Base-by-base conservation (phyloP, 2,888 invertebrate species). In the Alitta virens region DNA sequence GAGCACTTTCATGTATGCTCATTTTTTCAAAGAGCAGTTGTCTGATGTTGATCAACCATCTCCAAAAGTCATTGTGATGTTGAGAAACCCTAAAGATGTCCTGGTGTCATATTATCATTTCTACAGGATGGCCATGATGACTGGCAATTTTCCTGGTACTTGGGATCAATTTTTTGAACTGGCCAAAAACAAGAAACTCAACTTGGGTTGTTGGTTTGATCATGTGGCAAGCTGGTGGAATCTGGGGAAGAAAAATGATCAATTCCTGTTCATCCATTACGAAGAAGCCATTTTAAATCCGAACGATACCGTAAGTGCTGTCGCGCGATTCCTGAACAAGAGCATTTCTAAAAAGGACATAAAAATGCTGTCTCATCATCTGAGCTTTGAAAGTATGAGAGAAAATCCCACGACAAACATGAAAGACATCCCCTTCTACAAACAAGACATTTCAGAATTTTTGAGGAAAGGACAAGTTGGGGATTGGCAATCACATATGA, bases 71-170 rank as follows among this genome's bases (percentile, higher is more conserved):
- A 18, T 57, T 2, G 23, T 24, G 7, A 24, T 54, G 54, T 16
- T 54, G 12, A 12, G 54, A 16, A 54, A 54, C 33, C 54, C 54
- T 21, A 54, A 54, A 27, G 54, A 54, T 27, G 54, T 54, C 16
- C 33, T 54, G 26, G 54, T 33, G 21, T 25, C 54, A 9, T 54
- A 26, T 27, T 54, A 27, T 27, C 26, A 54, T 27, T 54, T 54
- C 54, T 54, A 54, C 33, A 24, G 54, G 12, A 54, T 54, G 54
- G 24, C 26, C 5, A 18, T n/a, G 16, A n/a, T 25, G 18, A 26
- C 26, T 7, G 54, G 54, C 2, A 54, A 54, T 14, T 54, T 26
- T n/a, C 7, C 25, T 3, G 54, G 54, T 9, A 54, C 27, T 16
- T 54, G 26, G 27, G 18, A 18, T 33, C 14, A 54, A 16, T 54